These are phyloP conservation scores for Muscicapa comitata DNA, from an alignment of 2,797 vertebrate species.

Conservation along the genomic window DNA sequence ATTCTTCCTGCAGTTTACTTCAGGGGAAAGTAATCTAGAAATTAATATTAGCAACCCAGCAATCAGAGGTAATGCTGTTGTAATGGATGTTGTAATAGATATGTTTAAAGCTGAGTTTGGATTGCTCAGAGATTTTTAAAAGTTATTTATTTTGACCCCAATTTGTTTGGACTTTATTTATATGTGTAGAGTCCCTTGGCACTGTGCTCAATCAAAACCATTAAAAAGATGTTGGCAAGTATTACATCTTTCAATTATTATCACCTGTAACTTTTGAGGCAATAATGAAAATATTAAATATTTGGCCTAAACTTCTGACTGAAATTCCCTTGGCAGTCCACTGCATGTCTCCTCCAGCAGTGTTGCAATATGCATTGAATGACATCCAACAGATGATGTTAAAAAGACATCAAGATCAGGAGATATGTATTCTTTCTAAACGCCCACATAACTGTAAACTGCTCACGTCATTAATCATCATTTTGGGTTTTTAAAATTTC, in stretches of 20 bases:
- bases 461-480: slow-evolving; percentile 33
- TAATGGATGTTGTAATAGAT: background rate
- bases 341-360: background rate
- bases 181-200: background rate
- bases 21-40: background rate
- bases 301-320: slow-evolving; percentile 15
- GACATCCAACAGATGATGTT: slow-evolving; percentile 34
- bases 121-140: background rate
- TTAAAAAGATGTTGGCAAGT: background rate
- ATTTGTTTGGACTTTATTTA: background rate
- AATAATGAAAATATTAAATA: background rate
- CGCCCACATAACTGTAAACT: background rate
- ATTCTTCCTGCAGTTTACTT: background rate
- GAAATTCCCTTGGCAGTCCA: background rate
- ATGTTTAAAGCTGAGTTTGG: background rate
- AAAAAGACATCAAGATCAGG: slow-evolving; percentile 29
- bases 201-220: background rate
- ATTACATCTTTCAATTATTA: background rate
- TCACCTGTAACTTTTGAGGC: slow-evolving; percentile 30
- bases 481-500: background rate
- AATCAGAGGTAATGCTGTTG: background rate
- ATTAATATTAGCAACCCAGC: background rate
- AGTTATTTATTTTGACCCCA: background rate
- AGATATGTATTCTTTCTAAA: slow-evolving; percentile 14
- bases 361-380: slow-evolving; percentile 10